phyloP scores from a whole-genome alignment of 2,113 vertebrate species.

The Heptranchias perlo region DNA sequence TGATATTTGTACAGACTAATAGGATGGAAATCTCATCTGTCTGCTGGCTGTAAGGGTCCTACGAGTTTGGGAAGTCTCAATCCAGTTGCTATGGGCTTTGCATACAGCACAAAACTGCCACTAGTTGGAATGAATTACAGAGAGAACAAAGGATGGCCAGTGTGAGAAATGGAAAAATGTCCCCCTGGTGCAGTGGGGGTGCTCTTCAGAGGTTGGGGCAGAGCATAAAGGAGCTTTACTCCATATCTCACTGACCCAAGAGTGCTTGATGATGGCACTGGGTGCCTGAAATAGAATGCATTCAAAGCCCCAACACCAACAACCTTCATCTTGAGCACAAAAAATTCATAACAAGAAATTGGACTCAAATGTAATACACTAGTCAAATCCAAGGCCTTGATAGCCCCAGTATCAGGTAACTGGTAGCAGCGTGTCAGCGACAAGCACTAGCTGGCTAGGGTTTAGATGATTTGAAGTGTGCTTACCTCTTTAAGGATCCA shows the following conservation, averaged over 20 bases:
- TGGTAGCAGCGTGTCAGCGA: not conserved
- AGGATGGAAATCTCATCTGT: no score
- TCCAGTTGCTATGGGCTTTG: no score
- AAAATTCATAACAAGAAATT: not conserved
- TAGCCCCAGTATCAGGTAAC: not conserved
- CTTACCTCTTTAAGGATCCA: no score
- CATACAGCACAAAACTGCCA: no score
- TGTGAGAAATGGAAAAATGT: no score
- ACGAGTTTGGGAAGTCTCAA: no score
- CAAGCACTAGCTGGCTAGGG: not conserved
- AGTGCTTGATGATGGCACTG: not conserved
- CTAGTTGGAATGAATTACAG: no score
- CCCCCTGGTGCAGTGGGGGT: not conserved
- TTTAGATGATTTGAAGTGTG: no score
- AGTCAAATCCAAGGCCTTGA: not conserved
- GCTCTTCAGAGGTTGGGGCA: not conserved
- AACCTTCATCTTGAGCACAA: not conserved
- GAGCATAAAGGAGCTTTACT: not conserved
- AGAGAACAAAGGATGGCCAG: no score
- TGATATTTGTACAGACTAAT: no score
- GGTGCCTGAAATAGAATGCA: not conserved
- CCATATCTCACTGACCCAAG: not conserved
- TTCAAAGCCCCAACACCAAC: not conserved
- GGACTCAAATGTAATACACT: not conserved
- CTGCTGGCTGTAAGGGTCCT: no score